Evolutionary conservation across 2,888 invertebrate species (phyloP).

Genomic region (Rhorus exstirpatorius): DNA sequence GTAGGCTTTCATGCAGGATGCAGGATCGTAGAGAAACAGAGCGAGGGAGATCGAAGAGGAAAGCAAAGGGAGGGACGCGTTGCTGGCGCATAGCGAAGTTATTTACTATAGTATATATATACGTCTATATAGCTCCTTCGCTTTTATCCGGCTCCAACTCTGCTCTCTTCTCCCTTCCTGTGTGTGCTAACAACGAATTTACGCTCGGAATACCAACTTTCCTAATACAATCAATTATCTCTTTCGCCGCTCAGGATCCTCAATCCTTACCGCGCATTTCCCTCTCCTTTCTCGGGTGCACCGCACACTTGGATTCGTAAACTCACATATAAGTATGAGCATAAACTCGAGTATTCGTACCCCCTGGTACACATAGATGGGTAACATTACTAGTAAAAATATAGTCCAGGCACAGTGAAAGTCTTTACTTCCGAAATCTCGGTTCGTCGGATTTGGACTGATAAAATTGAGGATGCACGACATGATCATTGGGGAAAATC

Average conservation of each 20-base stretch:
- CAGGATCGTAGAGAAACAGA: slow-evolving; percentile 50
- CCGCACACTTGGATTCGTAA: slow-evolving; percentile 3
- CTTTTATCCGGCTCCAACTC: slow-evolving; percentile 58
- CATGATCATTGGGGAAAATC: slow-evolving; percentile 17
- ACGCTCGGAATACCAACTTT: slow-evolving; percentile 84
- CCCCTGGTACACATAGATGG: not conserved
- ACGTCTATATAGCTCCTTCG: slow-evolving; percentile 29
- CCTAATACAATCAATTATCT: slow-evolving; percentile 85
- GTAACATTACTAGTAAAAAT: not conserved
- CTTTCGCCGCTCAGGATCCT: slow-evolving; percentile 76
- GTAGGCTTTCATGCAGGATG: slow-evolving; percentile 52
- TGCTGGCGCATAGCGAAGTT: slow-evolving; percentile 60
- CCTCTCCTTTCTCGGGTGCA: slow-evolving; percentile 10
- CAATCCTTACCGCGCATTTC: slow-evolving; percentile 34
- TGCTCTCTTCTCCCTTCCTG: slow-evolving; percentile 42
- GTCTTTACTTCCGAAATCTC: slow-evolving; percentile 18
- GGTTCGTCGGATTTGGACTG: not conserved
- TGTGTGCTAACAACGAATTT: slow-evolving; percentile 74
- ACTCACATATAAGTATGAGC: not conserved
- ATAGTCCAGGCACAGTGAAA: too few species aligned
- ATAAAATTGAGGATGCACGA: slow-evolving; percentile 20
- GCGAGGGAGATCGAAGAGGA: slow-evolving; percentile 29
- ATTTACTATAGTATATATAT: slow-evolving; percentile 10
- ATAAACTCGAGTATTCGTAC: not conserved
- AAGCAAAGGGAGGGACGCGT: slow-evolving; percentile 37